Base-by-base conservation (phyloP, 2,797 vertebrate species). In the Galago senegalensis region DNA sequence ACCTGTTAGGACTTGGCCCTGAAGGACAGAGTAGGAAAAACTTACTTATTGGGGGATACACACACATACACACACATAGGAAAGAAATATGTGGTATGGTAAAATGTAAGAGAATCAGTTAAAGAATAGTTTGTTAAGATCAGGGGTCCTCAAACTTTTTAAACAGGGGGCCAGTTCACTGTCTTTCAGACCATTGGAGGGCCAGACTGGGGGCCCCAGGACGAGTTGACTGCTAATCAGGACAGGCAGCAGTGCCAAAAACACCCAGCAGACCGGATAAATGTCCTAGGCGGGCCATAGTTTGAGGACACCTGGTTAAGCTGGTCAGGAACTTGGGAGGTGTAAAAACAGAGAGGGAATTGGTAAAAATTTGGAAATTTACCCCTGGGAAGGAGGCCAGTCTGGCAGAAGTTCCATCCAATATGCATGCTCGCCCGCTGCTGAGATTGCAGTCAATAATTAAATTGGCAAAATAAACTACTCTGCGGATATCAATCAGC, bases 381-480 rank as follows among this genome's bases (percentile, higher is more conserved):
- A 89, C 16, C 13, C 72, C 63, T 79, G 16, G 1, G 46, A 79
- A 65, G 77, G 43, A 83, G 5, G 46, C 17, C 16, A 73, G 21
- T 70, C 29, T n/a, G 37, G 34, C 8, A 84, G 23, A 18, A 34
- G 60, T 58, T 93, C 75, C 87, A 37, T 58, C 10, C 12, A 60
- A 0, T 2, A 0, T 20, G 16, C 83, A 14, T 43, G 25, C 18
- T 92, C 25, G 76, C 29, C 14, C 43, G 21, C 27, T 75, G 37
- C 70, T 80, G n/a, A 67, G 2, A 43, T 73, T 76, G 29, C 0
- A 60, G 43, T 76, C 53, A 90, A 18, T 84, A 31, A 69, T 56
- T 53, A 31, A 87, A 34, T 46, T 92, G 29, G 75, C n/a, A 72
- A 96, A 93, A 43, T 83, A 87, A 87, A 93, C 17, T 65, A 37